These are phyloP conservation scores for Ephestia elutella DNA, from an alignment of 1,140 invertebrate species.

Conservation along the genomic window DNA sequence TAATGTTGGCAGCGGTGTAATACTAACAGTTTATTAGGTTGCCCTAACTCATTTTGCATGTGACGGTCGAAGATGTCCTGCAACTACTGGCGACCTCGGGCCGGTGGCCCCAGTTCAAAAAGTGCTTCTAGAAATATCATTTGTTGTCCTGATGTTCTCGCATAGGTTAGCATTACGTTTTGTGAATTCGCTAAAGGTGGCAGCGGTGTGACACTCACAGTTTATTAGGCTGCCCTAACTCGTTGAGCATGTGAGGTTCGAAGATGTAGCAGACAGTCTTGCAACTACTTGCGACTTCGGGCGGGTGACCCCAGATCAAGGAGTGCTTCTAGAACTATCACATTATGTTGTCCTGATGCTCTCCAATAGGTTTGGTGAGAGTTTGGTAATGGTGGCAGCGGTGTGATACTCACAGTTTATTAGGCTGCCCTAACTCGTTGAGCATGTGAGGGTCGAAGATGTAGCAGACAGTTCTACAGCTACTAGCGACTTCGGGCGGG, in stretches of 20 bases:
- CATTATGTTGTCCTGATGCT: too few species aligned
- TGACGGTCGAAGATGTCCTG: constrained; percentile 59
- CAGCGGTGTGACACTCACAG: too few species aligned
- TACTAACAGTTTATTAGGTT: constrained; percentile 51
- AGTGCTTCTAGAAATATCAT: constrained; percentile 53
- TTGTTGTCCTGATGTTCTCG: too few species aligned
- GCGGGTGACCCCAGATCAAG: constrained; percentile 50
- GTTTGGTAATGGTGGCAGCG: too few species aligned
- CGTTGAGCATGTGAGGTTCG: constrained; percentile 55
- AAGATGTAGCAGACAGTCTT: constrained; percentile 59
- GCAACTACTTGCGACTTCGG: constrained; percentile 32
- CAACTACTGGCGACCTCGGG: constrained; percentile 33
- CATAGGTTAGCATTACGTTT: too few species aligned
- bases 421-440: constrained; percentile 38
- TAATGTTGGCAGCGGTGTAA: too few species aligned
- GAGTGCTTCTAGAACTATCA: constrained; percentile 54
- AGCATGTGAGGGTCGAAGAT: constrained; percentile 62
- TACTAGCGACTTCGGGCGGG: constrained; percentile 28
- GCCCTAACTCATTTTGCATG: constrained; percentile 44
- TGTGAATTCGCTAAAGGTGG: too few species aligned
- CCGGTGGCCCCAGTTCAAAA: constrained; percentile 54
- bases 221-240: constrained; percentile 39
- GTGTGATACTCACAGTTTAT: constrained; percentile 55
- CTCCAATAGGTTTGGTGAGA: too few species aligned
- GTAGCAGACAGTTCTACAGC: constrained; percentile 48